These are phyloP conservation scores for Vimba vimba DNA, from an alignment of 2,113 vertebrate species.

Conservation along the genomic window DNA sequence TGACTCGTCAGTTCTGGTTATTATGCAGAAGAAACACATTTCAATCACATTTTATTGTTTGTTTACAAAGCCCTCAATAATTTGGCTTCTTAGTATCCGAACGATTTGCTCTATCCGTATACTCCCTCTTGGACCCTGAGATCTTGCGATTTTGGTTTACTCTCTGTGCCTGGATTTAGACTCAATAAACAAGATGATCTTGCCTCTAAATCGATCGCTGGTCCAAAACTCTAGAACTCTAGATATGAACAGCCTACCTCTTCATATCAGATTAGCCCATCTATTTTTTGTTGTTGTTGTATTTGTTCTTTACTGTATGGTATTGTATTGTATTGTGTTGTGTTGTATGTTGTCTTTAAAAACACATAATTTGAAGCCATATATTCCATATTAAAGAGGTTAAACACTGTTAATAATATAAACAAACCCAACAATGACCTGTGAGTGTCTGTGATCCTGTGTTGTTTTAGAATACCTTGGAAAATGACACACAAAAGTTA, in stretches of 20 bases:
- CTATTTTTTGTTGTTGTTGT: background rate
- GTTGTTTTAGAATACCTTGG: background rate
- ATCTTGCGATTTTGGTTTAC: background rate
- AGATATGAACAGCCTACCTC: background rate
- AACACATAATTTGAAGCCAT: background rate
- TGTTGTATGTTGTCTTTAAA: background rate
- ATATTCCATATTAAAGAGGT: background rate
- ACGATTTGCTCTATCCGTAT: background rate
- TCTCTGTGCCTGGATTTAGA: background rate
- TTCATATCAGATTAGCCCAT: background rate
- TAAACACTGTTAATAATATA: background rate
- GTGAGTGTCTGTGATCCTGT: background rate
- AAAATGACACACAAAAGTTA: background rate
- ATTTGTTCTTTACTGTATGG: background rate
- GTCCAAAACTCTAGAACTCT: too few relatives aligned
- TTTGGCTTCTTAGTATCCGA: background rate
- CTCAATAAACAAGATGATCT: background rate
- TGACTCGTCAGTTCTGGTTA: background rate
- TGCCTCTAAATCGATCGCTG: too few relatives aligned
- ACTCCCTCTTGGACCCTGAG: background rate
- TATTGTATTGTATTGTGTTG: background rate
- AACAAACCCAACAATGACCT: constrained; percentile 1
- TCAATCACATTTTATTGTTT: background rate
- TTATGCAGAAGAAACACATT: background rate
- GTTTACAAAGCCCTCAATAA: background rate